Base-by-base conservation (phyloP, 2,888 invertebrate species). In the Andrena hattorfiana region DNA sequence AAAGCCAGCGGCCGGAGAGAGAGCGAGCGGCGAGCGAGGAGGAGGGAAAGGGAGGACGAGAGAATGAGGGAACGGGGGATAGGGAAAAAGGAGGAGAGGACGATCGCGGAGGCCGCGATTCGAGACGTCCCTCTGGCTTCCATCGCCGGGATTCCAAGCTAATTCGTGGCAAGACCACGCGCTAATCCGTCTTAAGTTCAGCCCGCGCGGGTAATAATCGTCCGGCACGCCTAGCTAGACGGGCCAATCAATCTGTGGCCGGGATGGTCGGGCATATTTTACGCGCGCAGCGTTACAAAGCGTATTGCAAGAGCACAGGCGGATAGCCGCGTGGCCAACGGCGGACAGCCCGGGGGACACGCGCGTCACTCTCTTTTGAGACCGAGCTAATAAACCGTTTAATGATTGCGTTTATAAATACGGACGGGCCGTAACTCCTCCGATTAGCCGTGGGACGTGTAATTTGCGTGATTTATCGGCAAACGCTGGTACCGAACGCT, bases 181-280 rank as follows among this genome's bases (percentile, higher is more conserved):
- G 87, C 85, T 89, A 89, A 89, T 89, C 87, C 88, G 89, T 87
- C 87, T 87, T 70, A 74, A 86, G 85, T 83, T 75, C 70, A 75
- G 77, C 68, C 74, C 66, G 79, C 77, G 79, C 82, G 85, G 87
- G 88, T 85, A 91, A 91, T 91, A 90, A 92, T 91, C 91, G 89
- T 84, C 85, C 85, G 84, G 83, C 87, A 80, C 87, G 90, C 87
- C 87, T 78, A 77, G 83, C 83, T 74, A 87, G 90, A 89, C 88
- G 83, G 85, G 85, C 83, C 90, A 77, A 91, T 91, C 90, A 89
- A 90, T 91, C 90, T 89, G 83, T 75, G 76, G 62, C 74, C 20
- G 60, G n/a, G 59, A 68, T 48, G 20, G 56, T n/a, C 73, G 60
- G 59, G 77, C 63, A n/a, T 68, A 80, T 64, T 76, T 81, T 70